Evolutionary conservation across 2,888 invertebrate genomes (phyloP).

Genomic region (Biston stratarius): DNA sequence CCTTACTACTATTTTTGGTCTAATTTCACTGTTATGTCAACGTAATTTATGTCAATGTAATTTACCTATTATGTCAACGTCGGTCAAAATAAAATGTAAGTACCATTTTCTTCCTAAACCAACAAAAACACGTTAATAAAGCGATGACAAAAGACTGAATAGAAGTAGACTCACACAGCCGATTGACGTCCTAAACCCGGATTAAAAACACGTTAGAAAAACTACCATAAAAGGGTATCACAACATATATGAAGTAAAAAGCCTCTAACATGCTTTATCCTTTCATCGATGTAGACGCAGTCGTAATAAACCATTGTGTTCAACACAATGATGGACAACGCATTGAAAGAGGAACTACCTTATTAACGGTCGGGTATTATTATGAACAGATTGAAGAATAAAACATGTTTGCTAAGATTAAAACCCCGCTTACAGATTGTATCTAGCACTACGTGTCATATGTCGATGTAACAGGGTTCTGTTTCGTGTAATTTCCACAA

Average conservation of each 20-base stretch:
- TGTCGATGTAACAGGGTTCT: background rate
- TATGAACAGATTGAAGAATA: constrained; percentile 19
- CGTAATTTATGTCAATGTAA: no score
- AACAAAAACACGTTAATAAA: background rate
- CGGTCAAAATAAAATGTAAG: no score
- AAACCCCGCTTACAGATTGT: background rate
- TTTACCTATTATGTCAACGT: no score
- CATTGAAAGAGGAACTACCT: constrained; percentile 20
- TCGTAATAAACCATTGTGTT: constrained; percentile 48
- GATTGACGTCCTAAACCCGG: constrained; percentile 13
- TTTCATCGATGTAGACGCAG: constrained; percentile 35
- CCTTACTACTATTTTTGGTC: no score
- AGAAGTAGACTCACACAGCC: constrained; percentile 4
- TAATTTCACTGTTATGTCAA: no score
- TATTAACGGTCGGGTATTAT: constrained; percentile 16
- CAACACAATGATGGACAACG: constrained; percentile 33
- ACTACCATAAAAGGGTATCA: constrained; percentile 18
- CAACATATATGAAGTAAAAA: constrained; percentile 14
- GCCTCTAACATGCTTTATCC: constrained; percentile 35
- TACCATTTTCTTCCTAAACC: background rate
- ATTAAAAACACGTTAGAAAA: constrained; percentile 32
- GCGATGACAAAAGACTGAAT: background rate
- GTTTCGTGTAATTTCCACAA: background rate
- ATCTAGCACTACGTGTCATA: background rate
- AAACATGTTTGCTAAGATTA: constrained; percentile 13